Conservation (phyloP, 2,888 invertebrate genomes). For the Melangyna quadrimaculata region DNA sequence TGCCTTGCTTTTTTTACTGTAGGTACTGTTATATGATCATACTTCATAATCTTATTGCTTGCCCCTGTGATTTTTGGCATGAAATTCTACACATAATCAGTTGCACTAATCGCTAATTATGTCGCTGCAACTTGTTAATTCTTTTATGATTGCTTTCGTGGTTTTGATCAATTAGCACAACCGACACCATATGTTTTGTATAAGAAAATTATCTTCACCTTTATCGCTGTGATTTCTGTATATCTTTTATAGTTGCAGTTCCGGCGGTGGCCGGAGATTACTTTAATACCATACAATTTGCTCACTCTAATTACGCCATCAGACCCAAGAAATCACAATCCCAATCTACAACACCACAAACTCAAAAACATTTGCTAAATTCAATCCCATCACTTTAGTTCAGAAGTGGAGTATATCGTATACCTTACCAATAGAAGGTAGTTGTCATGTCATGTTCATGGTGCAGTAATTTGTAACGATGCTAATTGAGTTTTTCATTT, state of each 20-base stretch:
- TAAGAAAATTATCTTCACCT: slow-evolving; percentile 52
- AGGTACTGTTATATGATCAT: not conserved
- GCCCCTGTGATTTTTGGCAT: not conserved
- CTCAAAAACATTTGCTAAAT: slow-evolving; percentile 20
- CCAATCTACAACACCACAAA: not conserved
- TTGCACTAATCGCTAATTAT: not conserved
- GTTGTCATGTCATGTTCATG: slow-evolving; percentile 25
- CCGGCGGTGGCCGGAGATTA: slow-evolving; percentile 31
- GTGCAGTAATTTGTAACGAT: slow-evolving; percentile 46
- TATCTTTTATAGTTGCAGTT: not conserved
- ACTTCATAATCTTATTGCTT: too few species aligned
- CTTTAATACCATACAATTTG: slow-evolving; percentile 22
- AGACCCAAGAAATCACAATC: slow-evolving; percentile 16
- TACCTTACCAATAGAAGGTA: not conserved
- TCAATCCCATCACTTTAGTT: not conserved
- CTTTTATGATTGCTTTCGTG: slow-evolving; percentile 37
- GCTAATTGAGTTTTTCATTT: slow-evolving; percentile 67
- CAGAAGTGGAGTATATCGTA: not conserved
- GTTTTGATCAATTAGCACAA: slow-evolving; percentile 48
- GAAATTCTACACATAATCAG: not conserved
- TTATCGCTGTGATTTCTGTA: slow-evolving; percentile 11
- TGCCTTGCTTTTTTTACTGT: not conserved
- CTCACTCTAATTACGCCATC: slow-evolving; percentile 42
- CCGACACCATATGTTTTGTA: slow-evolving; percentile 41
- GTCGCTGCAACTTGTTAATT: slow-evolving; percentile 26